Percentiles rank a stretch among this genome's conserved stretches.
Conservation (phyloP, 2,797 vertebrate species). For the Macropus fuliginosus region DNA sequence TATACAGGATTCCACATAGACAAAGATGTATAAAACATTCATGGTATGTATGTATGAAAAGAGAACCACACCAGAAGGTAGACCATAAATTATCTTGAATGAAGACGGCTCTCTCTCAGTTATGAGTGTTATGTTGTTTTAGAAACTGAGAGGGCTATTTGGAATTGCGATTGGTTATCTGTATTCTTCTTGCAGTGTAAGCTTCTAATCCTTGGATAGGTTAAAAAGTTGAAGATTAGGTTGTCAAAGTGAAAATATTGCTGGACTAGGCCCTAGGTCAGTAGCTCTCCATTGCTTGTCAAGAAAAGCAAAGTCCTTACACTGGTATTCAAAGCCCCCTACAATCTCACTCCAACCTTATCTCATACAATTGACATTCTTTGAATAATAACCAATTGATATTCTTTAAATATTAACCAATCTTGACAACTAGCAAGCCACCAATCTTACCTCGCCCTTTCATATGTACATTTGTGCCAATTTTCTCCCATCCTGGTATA, state of each 20-base stretch:
- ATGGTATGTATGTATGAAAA: neutral
- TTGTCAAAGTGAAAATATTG: conserved; percentile 46
- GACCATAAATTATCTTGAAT: neutral
- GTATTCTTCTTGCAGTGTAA: neutral
- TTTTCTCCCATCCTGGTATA: neutral
- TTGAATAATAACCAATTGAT: neutral
- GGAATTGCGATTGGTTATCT: conserved; percentile 13
- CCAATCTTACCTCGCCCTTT: neutral
- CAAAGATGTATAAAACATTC: neutral
- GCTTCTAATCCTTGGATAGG: conserved; percentile 9
- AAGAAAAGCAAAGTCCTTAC: neutral
- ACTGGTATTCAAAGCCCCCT: neutral
- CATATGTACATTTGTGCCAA: neutral
- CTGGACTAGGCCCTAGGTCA: neutral
- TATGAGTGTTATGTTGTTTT: neutral
- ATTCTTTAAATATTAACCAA: neutral
- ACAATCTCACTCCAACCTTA: neutral
- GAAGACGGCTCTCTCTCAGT: neutral
- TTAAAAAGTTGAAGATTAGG: conserved; percentile 29
- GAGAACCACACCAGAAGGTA: neutral
- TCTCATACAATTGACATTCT: neutral
- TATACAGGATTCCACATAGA: neutral
- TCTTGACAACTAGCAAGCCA: neutral
- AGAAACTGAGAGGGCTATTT: neutral
- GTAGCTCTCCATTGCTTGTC: neutral